Conservation (phyloP, 1,140 invertebrate species). For the Tribolium castaneum region DNA sequence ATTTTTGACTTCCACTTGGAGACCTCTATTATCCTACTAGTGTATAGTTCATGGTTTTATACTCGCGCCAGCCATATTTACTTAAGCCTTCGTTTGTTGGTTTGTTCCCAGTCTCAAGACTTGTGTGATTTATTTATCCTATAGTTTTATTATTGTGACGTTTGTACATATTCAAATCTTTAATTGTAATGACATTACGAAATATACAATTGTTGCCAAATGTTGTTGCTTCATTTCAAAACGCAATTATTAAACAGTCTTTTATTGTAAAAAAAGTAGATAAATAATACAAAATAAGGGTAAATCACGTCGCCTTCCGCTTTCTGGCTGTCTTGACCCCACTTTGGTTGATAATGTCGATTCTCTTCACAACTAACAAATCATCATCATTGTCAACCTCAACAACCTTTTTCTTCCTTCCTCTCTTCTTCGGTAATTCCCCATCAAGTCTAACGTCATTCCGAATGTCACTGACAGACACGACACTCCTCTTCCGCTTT, state of each 20-base stretch:
- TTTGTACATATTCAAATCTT: slow-evolving; percentile 46
- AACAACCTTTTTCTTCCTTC: background rate
- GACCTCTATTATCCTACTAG: slow-evolving; percentile 20
- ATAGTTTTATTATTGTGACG: slow-evolving; percentile 37
- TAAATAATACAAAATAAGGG: background rate
- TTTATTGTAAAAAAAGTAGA: background rate
- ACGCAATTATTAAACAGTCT: background rate
- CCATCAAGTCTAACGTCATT: background rate
- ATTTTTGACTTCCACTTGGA: slow-evolving; percentile 36
- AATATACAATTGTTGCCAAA: slow-evolving; percentile 51
- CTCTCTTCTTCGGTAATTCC: background rate
- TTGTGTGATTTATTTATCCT: slow-evolving; percentile 37
- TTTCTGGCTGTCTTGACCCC: background rate
- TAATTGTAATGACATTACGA: slow-evolving; percentile 44
- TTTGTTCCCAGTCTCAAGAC: slow-evolving; percentile 32
- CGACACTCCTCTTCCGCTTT: background rate
- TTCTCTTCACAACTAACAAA: background rate
- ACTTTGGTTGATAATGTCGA: background rate
- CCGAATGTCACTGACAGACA: too few relatives aligned
- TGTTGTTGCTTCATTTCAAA: background rate
- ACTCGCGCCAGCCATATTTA: slow-evolving; percentile 25
- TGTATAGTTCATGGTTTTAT: slow-evolving; percentile 35
- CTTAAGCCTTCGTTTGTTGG: slow-evolving; percentile 28
- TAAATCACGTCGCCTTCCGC: background rate
- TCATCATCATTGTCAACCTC: background rate